Base-by-base conservation (phyloP, 1,140 invertebrate genomes). In the Papilio xuthus region DNA sequence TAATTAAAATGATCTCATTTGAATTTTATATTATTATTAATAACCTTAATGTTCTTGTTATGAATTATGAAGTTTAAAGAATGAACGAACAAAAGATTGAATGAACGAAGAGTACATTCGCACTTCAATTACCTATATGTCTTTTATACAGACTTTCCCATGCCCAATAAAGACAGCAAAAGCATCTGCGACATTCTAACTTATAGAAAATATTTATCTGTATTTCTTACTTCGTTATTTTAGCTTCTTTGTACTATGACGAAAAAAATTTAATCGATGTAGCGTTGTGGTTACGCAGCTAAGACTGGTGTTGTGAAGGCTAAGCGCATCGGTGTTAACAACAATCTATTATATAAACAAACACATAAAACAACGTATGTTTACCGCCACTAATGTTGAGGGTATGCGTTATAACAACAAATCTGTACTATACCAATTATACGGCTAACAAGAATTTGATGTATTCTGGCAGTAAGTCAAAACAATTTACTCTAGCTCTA, bases 311-410 rank as follows among this genome's bases (percentile, higher is more conserved):
- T 32, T 67, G 32, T 12, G 60, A 67, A 32, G 23, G 60, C 60
- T 67, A 28, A 63, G 56, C 28, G 28, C 4, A 67, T 28, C 26
- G 26, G 13, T 67, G 56, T 26, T 60, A 20, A 23, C 12, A 67
- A 67, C 69, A 41, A 70, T 42, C 7, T 70, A 41, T 70, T 70
- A 15, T 13, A 73, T 73, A 73, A 73, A 73, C 23, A 73, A 73
- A 73, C 23, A 44, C 70, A 73, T 73, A 41, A 73, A 73, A 73
- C 71, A 47, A 42, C 42, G n/a, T 26, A 73, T 47, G 71, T 73
- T 73, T 73, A 73, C 41, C 10, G 71, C 42, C 71, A 73, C 42
- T 73, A 44, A 47, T 73, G 71, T 73, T 47, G 26, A 73, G 42
- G 23, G 71, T 44, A 73, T 73, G 71, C 12, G 42, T 47, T 23